Base-by-base conservation (phyloP, 1,140 invertebrate genomes). In the Branchinecta lynchi region DNA sequence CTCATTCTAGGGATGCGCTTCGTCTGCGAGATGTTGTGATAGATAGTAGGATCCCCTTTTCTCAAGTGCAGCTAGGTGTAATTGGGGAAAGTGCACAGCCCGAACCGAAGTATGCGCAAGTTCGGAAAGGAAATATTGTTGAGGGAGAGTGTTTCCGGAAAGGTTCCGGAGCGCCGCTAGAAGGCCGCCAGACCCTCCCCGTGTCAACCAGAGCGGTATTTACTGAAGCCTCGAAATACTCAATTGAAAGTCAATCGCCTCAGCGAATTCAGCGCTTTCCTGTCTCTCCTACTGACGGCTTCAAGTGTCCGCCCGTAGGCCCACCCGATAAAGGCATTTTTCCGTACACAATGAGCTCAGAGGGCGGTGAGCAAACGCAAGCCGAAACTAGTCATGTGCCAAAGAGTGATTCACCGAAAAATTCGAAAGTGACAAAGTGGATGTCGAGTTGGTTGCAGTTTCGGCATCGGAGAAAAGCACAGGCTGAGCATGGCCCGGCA, bases 361-460 rank as follows among this genome's bases (percentile, higher is more conserved):
- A 60, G 17, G 12, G 12, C 12, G 17, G 17, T 15, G 12, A 12
- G 12, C 51, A 60, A 6, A 12, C 17, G 2, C 51, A 60, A 15
- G 12, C 6, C 17, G 2, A 60, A 15, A 12, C 12, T 60, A 60
- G 51, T 60, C 51, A 60, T 60, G 17, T 20, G 17, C 51, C 12
- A 60, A 60, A 60, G 51, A 60, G 51, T 60, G 51, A 60, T 60
- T 60, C 51, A 60, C 12, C 17, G 51, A 60, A 60, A 60, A 60
- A 60, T 60, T 60, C 51, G 51, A 60, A 60, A 60, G 51, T 60
- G 12, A 20, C 12, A 3, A 60, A 60, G 12, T 60, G 51, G 51
- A 60, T 60, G 51, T 60, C 51, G 17, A 60, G 51, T 60, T 60
- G 51, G 51, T 20, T 60, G 17, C 17, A 15, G 17, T 60, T 60